Percentiles rank a stretch among this genome's conserved stretches.
phyloP scores from a whole-genome alignment of 2,113 vertebrate species.

The Condylura cristata region DNA sequence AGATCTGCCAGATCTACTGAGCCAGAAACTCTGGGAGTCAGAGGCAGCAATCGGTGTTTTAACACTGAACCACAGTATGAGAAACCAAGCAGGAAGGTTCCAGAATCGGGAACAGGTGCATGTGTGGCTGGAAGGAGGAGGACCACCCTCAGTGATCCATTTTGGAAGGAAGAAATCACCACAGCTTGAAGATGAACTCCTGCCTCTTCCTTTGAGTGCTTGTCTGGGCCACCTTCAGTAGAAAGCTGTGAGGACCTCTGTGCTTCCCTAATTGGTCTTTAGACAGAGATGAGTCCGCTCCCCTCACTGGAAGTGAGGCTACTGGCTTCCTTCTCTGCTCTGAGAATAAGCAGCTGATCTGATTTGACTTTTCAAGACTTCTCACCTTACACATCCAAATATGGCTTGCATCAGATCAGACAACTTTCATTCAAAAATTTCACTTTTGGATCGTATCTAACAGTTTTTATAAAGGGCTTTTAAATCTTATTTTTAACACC shows the following conservation, averaged over 20 bases:
- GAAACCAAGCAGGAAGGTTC: not conserved
- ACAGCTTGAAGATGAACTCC: not conserved
- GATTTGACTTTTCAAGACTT: not conserved
- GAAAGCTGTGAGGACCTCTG: not conserved
- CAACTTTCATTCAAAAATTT: conserved; percentile 24
- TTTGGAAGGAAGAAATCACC: not conserved
- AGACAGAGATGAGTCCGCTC: not conserved
- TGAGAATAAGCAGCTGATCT: not conserved
- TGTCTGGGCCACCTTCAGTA: not conserved
- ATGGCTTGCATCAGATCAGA: not conserved
- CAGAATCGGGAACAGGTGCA: not conserved
- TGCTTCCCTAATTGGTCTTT: not conserved
- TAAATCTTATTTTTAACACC: not conserved
- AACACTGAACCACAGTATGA: not conserved
- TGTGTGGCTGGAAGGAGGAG: not conserved
- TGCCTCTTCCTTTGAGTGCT: not conserved
- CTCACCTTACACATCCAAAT: not conserved
- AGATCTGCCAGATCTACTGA: not conserved
- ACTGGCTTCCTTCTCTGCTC: not conserved
- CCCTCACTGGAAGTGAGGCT: not conserved
- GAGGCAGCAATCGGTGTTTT: not conserved
- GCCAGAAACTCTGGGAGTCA: not conserved
- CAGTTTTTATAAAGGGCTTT: conserved; percentile 12
- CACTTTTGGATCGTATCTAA: not conserved
- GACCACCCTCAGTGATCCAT: not conserved